Percentiles rank a stretch among this genome's conserved stretches.
These are phyloP conservation scores for Tenualosa thibaudeaui DNA, from an alignment of 2,797 vertebrate genomes.

Conservation along the genomic window DNA sequence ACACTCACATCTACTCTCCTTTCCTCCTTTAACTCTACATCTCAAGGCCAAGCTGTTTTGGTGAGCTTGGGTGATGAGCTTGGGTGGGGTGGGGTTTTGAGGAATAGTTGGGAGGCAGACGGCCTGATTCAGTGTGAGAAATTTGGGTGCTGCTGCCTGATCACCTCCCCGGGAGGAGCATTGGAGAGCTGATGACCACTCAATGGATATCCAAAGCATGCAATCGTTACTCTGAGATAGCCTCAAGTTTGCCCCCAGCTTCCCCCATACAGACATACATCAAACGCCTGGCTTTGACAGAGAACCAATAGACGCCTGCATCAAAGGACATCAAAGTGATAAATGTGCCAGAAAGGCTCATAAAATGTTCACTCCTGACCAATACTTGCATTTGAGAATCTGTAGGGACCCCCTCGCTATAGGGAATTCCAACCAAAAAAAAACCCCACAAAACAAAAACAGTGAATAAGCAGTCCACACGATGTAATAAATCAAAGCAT, in stretches of 20 bases:
- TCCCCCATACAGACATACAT: slow-evolving; percentile 41
- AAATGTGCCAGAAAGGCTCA: slow-evolving; percentile 45
- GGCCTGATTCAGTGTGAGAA: neutral
- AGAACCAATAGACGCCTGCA: slow-evolving; percentile 40
- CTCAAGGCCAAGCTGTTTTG: neutral
- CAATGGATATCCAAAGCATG: slow-evolving; percentile 45
- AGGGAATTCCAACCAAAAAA: slow-evolving; percentile 5
- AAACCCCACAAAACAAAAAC: neutral
- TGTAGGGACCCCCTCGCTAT: neutral
- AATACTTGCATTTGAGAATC: slow-evolving; percentile 39
- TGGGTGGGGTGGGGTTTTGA: too few relatives aligned
- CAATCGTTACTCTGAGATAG: slow-evolving; percentile 44
- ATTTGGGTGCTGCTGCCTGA: neutral
- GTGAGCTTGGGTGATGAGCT: neutral
- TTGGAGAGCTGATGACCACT: slow-evolving; percentile 39
- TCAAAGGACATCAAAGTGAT: slow-evolving; percentile 50
- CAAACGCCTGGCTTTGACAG: slow-evolving; percentile 43
- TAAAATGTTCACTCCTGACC: slow-evolving; percentile 38
- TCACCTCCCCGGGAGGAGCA: slow-evolving; percentile 14
- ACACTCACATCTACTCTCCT: neutral
- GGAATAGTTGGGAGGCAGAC: neutral
- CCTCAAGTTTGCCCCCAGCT: slow-evolving; percentile 39
- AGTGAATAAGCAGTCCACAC: neutral
- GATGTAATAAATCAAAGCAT: slow-evolving; percentile 5
- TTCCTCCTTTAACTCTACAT: neutral